Evolutionary conservation across 2,888 invertebrate genomes (phyloP).

Genomic region (Noctua fimbriata): DNA sequence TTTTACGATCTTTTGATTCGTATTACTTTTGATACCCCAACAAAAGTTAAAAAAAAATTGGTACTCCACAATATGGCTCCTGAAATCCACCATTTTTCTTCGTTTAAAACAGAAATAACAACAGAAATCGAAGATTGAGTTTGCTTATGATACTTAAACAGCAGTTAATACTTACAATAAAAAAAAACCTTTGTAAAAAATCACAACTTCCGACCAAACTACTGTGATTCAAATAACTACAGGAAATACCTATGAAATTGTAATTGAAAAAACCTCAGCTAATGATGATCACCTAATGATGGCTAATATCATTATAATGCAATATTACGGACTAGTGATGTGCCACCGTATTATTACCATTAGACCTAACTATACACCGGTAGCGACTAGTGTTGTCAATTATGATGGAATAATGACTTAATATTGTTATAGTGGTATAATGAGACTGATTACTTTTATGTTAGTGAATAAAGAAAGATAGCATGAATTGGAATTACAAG

Average conservation of each 20-base stretch:
- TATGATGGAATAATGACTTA: slow-evolving; percentile 10
- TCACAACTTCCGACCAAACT: neutral
- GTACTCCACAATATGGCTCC: too few relatives aligned
- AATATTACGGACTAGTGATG: slow-evolving; percentile 46
- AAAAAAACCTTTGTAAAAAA: neutral
- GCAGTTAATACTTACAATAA: too few relatives aligned
- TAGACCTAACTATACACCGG: slow-evolving; percentile 19
- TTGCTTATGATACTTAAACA: too few relatives aligned
- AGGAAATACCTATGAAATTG: slow-evolving; percentile 48
- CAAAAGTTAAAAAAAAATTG: too few relatives aligned
- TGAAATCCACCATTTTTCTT: too few relatives aligned
- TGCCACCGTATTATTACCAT: slow-evolving; percentile 41
- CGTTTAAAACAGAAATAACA: too few relatives aligned
- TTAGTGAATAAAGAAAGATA: too few relatives aligned
- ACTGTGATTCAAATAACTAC: slow-evolving; percentile 24
- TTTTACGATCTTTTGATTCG: too few relatives aligned
- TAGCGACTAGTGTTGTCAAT: slow-evolving; percentile 20
- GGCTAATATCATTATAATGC: slow-evolving; percentile 58
- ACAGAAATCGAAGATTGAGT: too few relatives aligned
- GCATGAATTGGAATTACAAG: too few relatives aligned
- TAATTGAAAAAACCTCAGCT: slow-evolving; percentile 20
- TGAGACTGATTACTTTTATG: neutral
- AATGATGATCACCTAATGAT: slow-evolving; percentile 45
- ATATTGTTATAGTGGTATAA: slow-evolving; percentile 13
- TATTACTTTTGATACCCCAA: too few relatives aligned